Conservation (phyloP, 2,797 vertebrate genomes). For the Brotula barbata region DNA sequence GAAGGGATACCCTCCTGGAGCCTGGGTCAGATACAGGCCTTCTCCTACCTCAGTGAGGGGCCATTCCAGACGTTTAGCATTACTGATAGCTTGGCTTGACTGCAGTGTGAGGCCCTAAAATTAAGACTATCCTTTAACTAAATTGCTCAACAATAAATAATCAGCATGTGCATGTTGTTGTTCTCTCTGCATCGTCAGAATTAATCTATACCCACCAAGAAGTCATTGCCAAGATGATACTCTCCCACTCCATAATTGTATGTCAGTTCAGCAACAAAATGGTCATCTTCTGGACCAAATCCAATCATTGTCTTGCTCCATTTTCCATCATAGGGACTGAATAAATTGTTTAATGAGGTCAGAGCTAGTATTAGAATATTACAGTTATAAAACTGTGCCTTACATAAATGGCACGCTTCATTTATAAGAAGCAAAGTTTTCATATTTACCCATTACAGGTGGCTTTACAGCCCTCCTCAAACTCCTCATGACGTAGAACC, state of each 20-base stretch:
- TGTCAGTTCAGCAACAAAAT: constrained; percentile 95
- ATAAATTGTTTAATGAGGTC: neutral
- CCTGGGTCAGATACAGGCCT: constrained; percentile 84
- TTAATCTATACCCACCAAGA: constrained; percentile 81
- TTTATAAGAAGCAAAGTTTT: neutral
- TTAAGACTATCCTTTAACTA: neutral
- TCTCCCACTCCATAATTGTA: constrained; percentile 95
- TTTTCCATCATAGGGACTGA: constrained; percentile 94
- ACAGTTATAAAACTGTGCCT: neutral
- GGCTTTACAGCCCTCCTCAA: constrained; percentile 96
- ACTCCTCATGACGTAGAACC: constrained; percentile 93
- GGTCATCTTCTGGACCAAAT: constrained; percentile 89
- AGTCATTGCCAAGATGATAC: constrained; percentile 92
- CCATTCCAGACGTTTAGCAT: constrained; percentile 88
- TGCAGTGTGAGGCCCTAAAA: constrained; percentile 88
- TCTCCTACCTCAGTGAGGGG: constrained; percentile 83
- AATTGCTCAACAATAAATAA: too few relatives aligned
- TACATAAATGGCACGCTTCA: neutral
- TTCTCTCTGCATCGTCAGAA: neutral
- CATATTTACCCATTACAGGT: constrained; percentile 88
- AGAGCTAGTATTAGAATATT: too few relatives aligned
- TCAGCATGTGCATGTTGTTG: neutral
- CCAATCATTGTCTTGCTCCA: constrained; percentile 99
- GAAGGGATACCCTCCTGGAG: constrained; percentile 94
- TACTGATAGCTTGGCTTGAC: constrained; percentile 89